Percentiles rank a stretch among this genome's conserved stretches.
These are phyloP conservation scores for Scaptomyza reducta DNA, from an alignment of 2,888 invertebrate genomes.

Conservation along the genomic window DNA sequence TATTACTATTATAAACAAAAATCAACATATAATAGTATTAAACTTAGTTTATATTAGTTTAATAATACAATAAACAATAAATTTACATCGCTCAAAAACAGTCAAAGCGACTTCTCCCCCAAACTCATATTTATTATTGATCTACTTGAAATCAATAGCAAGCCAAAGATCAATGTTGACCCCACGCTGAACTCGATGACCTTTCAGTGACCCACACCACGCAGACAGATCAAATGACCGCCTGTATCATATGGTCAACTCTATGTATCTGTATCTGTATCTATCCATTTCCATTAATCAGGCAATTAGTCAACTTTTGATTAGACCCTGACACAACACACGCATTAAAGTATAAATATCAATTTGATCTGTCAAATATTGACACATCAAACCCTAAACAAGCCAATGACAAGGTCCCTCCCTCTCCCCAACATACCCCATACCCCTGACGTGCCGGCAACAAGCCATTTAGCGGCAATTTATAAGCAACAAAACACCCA, in stretches of 20 bases:
- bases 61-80: no score
- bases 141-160: neutral
- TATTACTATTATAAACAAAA: no score
- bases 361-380: slow-evolving; percentile 82
- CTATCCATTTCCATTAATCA: slow-evolving; percentile 54
- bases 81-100: no score
- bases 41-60: no score
- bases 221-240: slow-evolving; percentile 39
- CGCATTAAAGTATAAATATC: slow-evolving; percentile 74
- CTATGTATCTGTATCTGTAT: neutral
- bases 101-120: no score
- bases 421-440: slow-evolving; percentile 3
- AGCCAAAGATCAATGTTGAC: neutral
- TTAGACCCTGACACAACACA: slow-evolving; percentile 56
- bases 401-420: slow-evolving; percentile 78
- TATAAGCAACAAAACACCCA: slow-evolving; percentile 78
- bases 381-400: slow-evolving; percentile 83
- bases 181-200: slow-evolving; percentile 15
- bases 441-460: slow-evolving; percentile 28
- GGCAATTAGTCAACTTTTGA: slow-evolving; percentile 67
- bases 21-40: no score
- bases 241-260: slow-evolving; percentile 10
- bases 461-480: slow-evolving; percentile 74
- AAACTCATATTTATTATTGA: no score
- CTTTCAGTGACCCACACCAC: slow-evolving; percentile 22